Evolutionary conservation across 53 echinoderm and acorn worm species (phyloP), one percentile per base, ranked within the genome.

Genomic region (Hippasteria phrygiana): DNA sequence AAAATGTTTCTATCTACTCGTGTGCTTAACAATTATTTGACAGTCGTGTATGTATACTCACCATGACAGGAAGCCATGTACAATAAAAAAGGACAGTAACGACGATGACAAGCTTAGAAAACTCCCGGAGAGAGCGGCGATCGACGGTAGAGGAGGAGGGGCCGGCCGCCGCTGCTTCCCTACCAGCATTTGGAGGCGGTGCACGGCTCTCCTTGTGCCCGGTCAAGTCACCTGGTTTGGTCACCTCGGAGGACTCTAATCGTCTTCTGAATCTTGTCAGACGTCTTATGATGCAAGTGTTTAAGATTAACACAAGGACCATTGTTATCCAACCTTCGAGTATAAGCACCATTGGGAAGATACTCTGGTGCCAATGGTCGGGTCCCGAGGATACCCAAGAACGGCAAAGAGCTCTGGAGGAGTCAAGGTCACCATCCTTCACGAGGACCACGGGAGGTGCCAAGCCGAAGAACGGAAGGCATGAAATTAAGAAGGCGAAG

Each of bases 21-120:
- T n/a, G n/a, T n/a, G n/a, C n/a, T n/a, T n/a, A n/a, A 10, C 13
- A 54, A 20, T 24, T 22, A 22, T 43, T 12, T 24, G 43, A 22
- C 26, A 35, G 43, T 74, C 22, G 43, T 31, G 16, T 46, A 10
- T 46, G 17, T 31, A 34, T 13, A 98, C 98, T 98, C 75, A 98
- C 98, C 90, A 98, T 75, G 2, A 96, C 98, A 27, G 98, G 98
- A 47, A 98, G 53, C 98, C 98, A 98, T 13, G 98, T 98, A 42
- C 92, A 88, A 40, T 98, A 98, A 74, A 98, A 98, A 45, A 98
- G 90, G 36, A 98, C 74, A 43, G 98, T 94, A 43, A 97, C 93
- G 20, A 96, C 94, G 28, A 98, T 87, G 4, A 98, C 98, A 1
- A 98, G 88, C 71, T 92, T 92, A 18, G 96, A 94, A 78, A 98